Conservation (phyloP, 2,888 invertebrate species). For the Nomada fucata region DNA sequence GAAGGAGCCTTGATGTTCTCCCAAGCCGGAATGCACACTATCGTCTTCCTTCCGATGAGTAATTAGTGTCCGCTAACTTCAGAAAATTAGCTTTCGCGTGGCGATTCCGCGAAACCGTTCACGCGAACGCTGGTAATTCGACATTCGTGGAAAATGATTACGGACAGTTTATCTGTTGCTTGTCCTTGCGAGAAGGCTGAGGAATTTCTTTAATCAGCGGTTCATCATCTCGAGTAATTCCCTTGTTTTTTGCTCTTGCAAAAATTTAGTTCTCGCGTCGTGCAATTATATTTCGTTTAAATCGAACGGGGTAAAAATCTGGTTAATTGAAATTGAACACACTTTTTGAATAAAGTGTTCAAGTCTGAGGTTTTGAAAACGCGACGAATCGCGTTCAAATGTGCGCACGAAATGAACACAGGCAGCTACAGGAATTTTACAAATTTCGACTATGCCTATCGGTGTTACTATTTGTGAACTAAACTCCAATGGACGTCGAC, state of each 20-base stretch:
- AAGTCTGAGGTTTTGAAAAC: background rate
- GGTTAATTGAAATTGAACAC: background rate
- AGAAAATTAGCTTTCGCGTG: constrained; percentile 56
- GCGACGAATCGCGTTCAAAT: background rate
- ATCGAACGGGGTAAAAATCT: background rate
- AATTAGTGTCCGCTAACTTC: constrained; percentile 52
- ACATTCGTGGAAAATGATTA: constrained; percentile 47
- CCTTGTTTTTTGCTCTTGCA: background rate
- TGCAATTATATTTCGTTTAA: background rate
- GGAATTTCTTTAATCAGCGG: background rate
- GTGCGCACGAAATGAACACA: no score
- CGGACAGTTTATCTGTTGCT: constrained; percentile 1
- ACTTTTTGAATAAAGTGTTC: background rate
- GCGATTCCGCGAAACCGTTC: constrained; percentile 55
- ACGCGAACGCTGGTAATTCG: constrained; percentile 47
- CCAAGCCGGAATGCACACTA: constrained; percentile 1
- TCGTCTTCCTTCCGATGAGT: constrained; percentile 23
- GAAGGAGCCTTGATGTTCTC: constrained; percentile 31
- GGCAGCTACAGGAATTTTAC: constrained; percentile 6
- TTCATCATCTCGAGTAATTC: background rate
- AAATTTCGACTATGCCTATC: background rate
- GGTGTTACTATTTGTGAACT: background rate
- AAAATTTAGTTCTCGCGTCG: background rate
- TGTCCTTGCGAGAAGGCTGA: constrained; percentile 15
- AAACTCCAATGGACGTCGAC: constrained; percentile 15